These are phyloP conservation scores for Tichodroma muraria DNA, from an alignment of 2,113 vertebrate genomes.

Conservation along the genomic window DNA sequence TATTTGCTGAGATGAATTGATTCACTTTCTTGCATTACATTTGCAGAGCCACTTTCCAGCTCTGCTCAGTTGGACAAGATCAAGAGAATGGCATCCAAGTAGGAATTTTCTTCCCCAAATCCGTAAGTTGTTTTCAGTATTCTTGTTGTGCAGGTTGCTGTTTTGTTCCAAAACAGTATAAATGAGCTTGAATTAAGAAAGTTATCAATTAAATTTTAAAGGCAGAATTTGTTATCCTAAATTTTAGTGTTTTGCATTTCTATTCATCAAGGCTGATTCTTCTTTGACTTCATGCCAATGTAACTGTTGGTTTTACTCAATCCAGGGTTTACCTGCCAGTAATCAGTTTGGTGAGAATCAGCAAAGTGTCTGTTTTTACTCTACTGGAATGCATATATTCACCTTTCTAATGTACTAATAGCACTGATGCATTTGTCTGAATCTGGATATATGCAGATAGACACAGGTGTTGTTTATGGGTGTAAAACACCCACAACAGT, in stretches of 20 bases:
- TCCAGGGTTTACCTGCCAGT: neutral
- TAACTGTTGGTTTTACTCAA: neutral
- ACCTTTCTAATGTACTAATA: neutral
- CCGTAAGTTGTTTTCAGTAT: neutral
- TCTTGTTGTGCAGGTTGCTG: neutral
- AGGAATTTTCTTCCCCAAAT: neutral
- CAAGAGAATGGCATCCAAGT: neutral
- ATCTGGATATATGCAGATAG: neutral
- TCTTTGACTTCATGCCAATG: neutral
- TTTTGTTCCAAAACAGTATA: neutral
- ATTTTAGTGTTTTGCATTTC: neutral
- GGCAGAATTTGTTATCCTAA: neutral
- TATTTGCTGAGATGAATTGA: conserved; percentile 20
- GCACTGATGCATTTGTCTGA: neutral
- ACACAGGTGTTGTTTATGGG: neutral
- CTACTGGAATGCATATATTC: neutral
- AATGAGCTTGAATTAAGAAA: neutral
- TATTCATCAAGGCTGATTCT: neutral
- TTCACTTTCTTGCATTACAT: conserved; percentile 11
- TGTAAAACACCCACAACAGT: neutral
- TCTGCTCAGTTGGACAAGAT: conserved; percentile 6
- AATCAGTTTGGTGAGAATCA: neutral
- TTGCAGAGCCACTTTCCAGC: neutral
- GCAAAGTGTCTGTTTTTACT: neutral
- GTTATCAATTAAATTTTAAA: neutral